phyloP scores from a whole-genome alignment of 2,888 invertebrate species.

The Ormyrus labotus region DNA sequence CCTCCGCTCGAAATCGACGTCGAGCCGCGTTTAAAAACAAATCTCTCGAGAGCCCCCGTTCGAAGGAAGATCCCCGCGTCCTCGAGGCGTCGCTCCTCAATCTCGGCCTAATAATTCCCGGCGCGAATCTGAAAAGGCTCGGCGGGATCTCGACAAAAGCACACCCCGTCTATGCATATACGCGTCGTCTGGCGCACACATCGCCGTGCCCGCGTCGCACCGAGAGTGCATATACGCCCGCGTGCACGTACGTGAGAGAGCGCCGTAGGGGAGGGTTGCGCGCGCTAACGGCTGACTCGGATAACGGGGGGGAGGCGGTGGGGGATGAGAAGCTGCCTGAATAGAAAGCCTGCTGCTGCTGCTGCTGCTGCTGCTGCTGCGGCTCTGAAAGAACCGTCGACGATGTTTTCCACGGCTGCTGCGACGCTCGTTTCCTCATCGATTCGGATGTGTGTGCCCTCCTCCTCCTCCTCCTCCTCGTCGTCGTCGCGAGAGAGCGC shows the following conservation, averaged over 20 bases:
- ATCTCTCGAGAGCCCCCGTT: no score
- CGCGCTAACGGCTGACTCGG: conserved; percentile 23
- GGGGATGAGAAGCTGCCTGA: conserved; percentile 37
- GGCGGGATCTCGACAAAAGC: background rate
- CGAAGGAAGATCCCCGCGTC: background rate
- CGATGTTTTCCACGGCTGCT: conserved; percentile 20
- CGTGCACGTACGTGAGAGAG: conserved; percentile 10
- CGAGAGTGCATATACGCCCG: conserved; percentile 3
- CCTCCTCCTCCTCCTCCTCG: background rate
- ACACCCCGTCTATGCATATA: background rate
- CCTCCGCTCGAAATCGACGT: no score
- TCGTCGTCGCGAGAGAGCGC: background rate
- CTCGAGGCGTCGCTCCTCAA: background rate
- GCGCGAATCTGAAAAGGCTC: conserved; percentile 15
- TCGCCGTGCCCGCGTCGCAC: background rate
- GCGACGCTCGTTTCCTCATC: conserved; percentile 25
- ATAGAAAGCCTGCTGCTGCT: background rate
- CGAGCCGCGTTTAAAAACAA: background rate
- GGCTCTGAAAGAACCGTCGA: conserved; percentile 24
- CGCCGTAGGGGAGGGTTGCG: background rate
- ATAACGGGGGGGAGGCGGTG: conserved; percentile 40
- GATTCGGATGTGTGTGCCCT: conserved; percentile 35
- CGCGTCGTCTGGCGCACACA: no score
- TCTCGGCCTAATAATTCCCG: background rate
- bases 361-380: background rate